Evolutionary conservation across 1,140 invertebrate genomes (phyloP).

Genomic region (Achatina immaculata): DNA sequence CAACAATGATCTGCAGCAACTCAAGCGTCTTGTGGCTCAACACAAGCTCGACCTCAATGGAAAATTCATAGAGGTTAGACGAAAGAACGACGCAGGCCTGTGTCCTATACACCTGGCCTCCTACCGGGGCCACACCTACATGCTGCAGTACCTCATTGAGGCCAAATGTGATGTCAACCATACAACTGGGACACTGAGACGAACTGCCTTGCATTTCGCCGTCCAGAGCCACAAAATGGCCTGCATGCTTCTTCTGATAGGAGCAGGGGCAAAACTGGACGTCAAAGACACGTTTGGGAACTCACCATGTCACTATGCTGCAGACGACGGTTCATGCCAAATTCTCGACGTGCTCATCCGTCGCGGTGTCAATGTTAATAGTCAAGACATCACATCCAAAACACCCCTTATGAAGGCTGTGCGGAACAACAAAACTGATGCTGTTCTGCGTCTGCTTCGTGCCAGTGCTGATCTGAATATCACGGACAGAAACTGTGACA

Average conservation of each 20-base stretch:
- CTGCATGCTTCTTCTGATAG: conserved; percentile 67
- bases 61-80: conserved; percentile 69
- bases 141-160: conserved; percentile 71
- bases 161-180: conserved; percentile 69
- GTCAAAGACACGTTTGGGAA: conserved; percentile 70
- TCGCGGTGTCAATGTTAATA: conserved; percentile 66
- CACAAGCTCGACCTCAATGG: conserved; percentile 70
- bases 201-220: conserved; percentile 69
- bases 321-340: conserved; percentile 69
- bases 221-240: conserved; percentile 69
- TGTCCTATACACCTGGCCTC: conserved; percentile 70
- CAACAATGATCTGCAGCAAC: conserved; percentile 67
- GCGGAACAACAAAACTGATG: conserved; percentile 69
- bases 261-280: conserved; percentile 67
- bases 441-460: conserved; percentile 63
- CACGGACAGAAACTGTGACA: conserved; percentile 96
- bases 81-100: conserved; percentile 69
- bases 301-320: conserved; percentile 70
- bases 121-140: conserved; percentile 68
- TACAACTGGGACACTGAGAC: conserved; percentile 64
- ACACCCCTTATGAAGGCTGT: conserved; percentile 71
- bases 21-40: conserved; percentile 67
- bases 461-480: conserved; percentile 83
- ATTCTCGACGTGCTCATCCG: conserved; percentile 67
- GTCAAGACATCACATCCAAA: conserved; percentile 70